Base-by-base conservation (phyloP, 1,140 invertebrate species). In the Aricia agestis region DNA sequence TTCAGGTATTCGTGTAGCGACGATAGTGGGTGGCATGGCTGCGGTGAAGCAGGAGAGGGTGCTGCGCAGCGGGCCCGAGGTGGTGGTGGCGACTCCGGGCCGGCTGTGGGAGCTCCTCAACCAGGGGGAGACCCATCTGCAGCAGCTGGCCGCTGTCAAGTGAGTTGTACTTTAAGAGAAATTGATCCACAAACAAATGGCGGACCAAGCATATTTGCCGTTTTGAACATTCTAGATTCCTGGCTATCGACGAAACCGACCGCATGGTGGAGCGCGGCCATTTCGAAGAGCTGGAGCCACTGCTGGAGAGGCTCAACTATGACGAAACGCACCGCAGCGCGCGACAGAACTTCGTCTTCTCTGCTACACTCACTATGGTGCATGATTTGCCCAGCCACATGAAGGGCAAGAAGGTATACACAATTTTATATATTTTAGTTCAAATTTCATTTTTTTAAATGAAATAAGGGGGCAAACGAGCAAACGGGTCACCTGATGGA, bases 181-280 rank as follows among this genome's bases (percentile, higher is more conserved):
- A n/a, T n/a, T n/a, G n/a, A n/a, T n/a, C n/a, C n/a, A n/a, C n/a
- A n/a, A n/a, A n/a, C n/a, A n/a, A n/a, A n/a, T n/a, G n/a, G n/a
- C n/a, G n/a, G n/a, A n/a, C n/a, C n/a, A n/a, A n/a, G n/a, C n/a
- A n/a, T n/a, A n/a, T n/a, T n/a, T n/a, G n/a, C n/a, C n/a, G n/a
- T n/a, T n/a, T n/a, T n/a, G n/a, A n/a, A 71, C 69, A 79, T 70
- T 66, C 4, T 70, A 95, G 95, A 74, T 98, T 95, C 87, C 91
- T 99, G 70, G 98, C 97, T 0, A 97, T 99, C 72, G 99, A 99
- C 91, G 99, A 99, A 94, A 99, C 98, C 0, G 99, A 99, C 91
- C 93, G 99, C 77, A 99, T 99, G 98, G 92, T 99, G 17, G 98
- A 99, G 83, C 96, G 95, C 76, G 97, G 97, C 17, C 98, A 99